phyloP scores from a whole-genome alignment of 2,113 vertebrate species.

The Tenrec ecaudatus region DNA sequence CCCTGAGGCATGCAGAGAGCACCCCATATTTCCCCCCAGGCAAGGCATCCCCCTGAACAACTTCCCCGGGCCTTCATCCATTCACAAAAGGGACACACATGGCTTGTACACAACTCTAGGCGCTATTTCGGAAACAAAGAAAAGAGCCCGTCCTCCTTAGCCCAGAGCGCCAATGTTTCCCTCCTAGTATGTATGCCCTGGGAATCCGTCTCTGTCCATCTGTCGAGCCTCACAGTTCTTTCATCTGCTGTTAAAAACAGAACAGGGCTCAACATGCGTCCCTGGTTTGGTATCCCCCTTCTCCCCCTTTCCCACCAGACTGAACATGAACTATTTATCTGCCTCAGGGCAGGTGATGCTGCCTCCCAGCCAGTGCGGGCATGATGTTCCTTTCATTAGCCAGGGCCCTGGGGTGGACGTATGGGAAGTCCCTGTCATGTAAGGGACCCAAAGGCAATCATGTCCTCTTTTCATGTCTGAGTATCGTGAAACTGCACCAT shows the following conservation, averaged over 20 bases:
- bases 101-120: background rate
- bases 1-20: background rate
- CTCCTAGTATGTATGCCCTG: background rate
- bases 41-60: background rate
- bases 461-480: background rate
- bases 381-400: background rate
- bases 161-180: background rate
- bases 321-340: constrained; percentile 33
- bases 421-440: background rate
- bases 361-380: background rate
- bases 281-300: background rate
- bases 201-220: too few relatives aligned
- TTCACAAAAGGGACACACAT: background rate
- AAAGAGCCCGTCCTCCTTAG: background rate
- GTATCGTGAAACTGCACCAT: background rate
- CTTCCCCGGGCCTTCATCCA: background rate
- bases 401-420: accelerated
- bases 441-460: too few relatives aligned
- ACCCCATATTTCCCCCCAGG: background rate
- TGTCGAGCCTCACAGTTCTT: background rate
- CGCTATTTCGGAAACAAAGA: background rate
- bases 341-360: background rate
- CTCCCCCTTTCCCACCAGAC: background rate
- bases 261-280: background rate
- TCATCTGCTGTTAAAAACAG: background rate